A percentile compares a stretch with the other conserved stretches of the same genome.
Evolutionary conservation across 2,797 vertebrate species (phyloP).

Genomic region (Sus cebifrons): DNA sequence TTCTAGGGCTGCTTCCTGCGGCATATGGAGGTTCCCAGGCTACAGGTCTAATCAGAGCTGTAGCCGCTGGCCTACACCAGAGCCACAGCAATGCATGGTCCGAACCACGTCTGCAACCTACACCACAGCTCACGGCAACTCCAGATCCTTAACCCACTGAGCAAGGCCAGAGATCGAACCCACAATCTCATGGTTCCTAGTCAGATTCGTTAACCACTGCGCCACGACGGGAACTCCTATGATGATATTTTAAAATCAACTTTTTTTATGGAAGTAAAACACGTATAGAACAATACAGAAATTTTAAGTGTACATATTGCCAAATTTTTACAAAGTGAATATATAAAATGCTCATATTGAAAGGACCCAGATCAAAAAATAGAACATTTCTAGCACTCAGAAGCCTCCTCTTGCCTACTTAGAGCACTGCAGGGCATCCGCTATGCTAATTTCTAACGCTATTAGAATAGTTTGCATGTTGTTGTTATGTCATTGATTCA

Average conservation of each 20-base stretch:
- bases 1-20: too few species aligned
- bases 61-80: too few species aligned
- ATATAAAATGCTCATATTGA: background rate
- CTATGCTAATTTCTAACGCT: background rate
- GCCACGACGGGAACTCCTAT: too few species aligned
- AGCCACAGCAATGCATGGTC: too few species aligned
- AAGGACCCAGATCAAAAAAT: background rate
- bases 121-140: too few species aligned
- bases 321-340: constrained; percentile 9
- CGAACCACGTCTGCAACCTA: too few species aligned
- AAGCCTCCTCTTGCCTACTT: background rate
- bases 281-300: constrained; percentile 37
- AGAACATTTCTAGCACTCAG: background rate
- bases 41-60: too few species aligned
- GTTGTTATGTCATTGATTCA: background rate
- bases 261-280: background rate
- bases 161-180: too few species aligned
- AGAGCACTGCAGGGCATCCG: background rate
- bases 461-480: background rate
- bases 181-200: too few species aligned
- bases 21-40: too few species aligned
- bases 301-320: background rate
- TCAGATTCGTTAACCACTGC: too few species aligned
- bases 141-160: too few species aligned
- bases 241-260: background rate